These are phyloP conservation scores for Alitta virens DNA, from an alignment of 2,888 invertebrate genomes.

Conservation along the genomic window DNA sequence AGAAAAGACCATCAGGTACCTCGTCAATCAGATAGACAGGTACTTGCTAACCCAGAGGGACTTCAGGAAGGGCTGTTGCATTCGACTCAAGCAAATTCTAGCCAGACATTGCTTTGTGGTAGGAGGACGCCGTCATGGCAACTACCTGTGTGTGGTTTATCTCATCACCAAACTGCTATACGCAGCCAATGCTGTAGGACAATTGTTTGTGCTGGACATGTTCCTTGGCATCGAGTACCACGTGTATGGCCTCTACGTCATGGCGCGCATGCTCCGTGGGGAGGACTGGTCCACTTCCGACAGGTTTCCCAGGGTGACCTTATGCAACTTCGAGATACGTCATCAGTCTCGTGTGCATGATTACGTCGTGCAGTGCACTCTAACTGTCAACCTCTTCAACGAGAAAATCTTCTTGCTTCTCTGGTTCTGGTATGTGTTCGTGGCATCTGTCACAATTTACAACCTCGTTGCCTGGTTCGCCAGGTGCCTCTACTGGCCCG, in stretches of 20 bases:
- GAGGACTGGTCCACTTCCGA: constrained; percentile 49
- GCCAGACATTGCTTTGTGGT: constrained; percentile 50
- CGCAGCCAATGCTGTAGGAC: constrained; percentile 57
- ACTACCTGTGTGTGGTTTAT: constrained; percentile 59
- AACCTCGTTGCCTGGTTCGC: constrained; percentile 57
- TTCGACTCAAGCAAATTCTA: constrained; percentile 44
- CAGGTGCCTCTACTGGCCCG: constrained; percentile 30
- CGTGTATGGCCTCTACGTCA: constrained; percentile 58
- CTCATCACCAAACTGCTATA: constrained; percentile 55
- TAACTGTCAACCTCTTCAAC: constrained; percentile 39
- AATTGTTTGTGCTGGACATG: constrained; percentile 59
- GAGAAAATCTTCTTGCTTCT: constrained; percentile 58
- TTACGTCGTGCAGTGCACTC: constrained; percentile 56
- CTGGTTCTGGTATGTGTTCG: constrained; percentile 60
- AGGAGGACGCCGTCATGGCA: constrained; percentile 57
- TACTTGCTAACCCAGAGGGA: constrained; percentile 53
- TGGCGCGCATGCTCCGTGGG: constrained; percentile 57
- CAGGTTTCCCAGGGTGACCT: constrained; percentile 53
- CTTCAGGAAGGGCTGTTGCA: constrained; percentile 46
- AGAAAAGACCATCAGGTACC: constrained; percentile 26
- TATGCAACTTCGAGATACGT: constrained; percentile 56
- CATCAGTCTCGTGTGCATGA: constrained; percentile 55
- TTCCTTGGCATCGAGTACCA: constrained; percentile 58
- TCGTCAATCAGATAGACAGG: constrained; percentile 30
- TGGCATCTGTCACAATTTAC: constrained; percentile 54